These are phyloP conservation scores for Pachymerium ferrugineum DNA, from an alignment of 2,888 invertebrate genomes.

Conservation along the genomic window DNA sequence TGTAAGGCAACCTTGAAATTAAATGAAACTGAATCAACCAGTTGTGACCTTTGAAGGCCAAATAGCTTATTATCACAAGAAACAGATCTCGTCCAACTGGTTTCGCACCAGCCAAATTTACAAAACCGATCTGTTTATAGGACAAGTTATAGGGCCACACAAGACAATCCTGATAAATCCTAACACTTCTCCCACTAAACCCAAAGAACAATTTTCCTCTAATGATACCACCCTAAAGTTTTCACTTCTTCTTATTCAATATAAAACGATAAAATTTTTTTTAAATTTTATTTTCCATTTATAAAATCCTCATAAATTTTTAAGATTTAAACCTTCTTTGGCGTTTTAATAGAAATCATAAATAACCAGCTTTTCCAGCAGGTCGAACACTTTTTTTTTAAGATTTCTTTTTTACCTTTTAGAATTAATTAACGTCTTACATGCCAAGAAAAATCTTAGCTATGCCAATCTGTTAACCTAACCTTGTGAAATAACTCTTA, in stretches of 20 bases:
- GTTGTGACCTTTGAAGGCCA: slow-evolving; percentile 24
- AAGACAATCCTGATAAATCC: not conserved
- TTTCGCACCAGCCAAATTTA: not conserved
- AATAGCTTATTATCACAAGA: slow-evolving; percentile 8
- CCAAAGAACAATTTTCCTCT: not conserved
- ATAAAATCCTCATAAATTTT: not conserved
- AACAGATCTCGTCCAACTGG: slow-evolving; percentile 16
- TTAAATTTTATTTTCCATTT: not conserved
- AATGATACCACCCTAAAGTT: too few relatives aligned
- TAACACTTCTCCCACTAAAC: not conserved
- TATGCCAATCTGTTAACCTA: too few relatives aligned
- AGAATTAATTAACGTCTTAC: too few relatives aligned
- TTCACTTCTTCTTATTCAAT: too few relatives aligned
- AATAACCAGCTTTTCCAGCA: not conserved
- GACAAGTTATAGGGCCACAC: slow-evolving; percentile 18
- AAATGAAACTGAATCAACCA: slow-evolving; percentile 27
- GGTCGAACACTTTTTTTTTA: not conserved
- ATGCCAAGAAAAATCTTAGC: too few relatives aligned
- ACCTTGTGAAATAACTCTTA: too few relatives aligned
- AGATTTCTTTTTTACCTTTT: too few relatives aligned
- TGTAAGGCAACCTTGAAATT: slow-evolving; percentile 22
- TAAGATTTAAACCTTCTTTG: not conserved
- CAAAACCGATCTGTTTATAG: slow-evolving; percentile 24
- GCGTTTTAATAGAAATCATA: not conserved
- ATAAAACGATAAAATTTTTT: not conserved